A percentile compares a stretch with the other conserved stretches of the same genome.
phyloP scores from a whole-genome alignment of 2,888 invertebrate genomes.

The Melanostoma mellinum region DNA sequence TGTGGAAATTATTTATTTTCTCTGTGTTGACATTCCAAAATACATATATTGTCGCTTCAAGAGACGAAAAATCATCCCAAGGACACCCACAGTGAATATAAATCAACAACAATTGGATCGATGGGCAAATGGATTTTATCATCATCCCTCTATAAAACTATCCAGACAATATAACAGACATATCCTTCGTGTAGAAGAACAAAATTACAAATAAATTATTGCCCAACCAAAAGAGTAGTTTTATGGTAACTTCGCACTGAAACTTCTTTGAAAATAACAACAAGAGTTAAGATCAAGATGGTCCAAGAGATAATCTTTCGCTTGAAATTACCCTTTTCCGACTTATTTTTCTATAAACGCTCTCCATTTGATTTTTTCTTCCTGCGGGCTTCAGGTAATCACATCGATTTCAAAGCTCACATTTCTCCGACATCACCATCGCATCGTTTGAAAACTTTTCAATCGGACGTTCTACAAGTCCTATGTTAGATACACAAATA shows the following conservation, averaged over 20 bases:
- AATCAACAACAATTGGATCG: constrained; percentile 27
- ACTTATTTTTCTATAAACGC: no score
- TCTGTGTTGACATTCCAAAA: constrained; percentile 78
- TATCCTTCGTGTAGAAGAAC: constrained; percentile 45
- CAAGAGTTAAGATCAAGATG: no score
- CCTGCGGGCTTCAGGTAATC: no score
- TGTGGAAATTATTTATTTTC: constrained; percentile 82
- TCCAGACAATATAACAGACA: constrained; percentile 27
- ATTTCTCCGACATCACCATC: no score
- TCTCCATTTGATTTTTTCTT: no score
- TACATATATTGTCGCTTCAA: constrained; percentile 71
- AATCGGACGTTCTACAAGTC: no score
- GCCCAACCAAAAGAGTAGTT: neutral
- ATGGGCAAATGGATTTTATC: constrained; percentile 32
- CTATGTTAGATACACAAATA: no score
- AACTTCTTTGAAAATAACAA: no score
- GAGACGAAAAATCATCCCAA: constrained; percentile 16
- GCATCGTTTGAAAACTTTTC: no score
- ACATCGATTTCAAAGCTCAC: no score
- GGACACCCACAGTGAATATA: constrained; percentile 1
- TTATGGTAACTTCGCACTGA: constrained; percentile 11
- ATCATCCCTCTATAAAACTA: constrained; percentile 7
- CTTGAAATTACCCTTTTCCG: no score
- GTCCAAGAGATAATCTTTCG: no score
- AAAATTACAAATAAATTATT: constrained; percentile 55